Base-by-base conservation (phyloP, 2,797 vertebrate species). In the Hydrolagus colliei region DNA sequence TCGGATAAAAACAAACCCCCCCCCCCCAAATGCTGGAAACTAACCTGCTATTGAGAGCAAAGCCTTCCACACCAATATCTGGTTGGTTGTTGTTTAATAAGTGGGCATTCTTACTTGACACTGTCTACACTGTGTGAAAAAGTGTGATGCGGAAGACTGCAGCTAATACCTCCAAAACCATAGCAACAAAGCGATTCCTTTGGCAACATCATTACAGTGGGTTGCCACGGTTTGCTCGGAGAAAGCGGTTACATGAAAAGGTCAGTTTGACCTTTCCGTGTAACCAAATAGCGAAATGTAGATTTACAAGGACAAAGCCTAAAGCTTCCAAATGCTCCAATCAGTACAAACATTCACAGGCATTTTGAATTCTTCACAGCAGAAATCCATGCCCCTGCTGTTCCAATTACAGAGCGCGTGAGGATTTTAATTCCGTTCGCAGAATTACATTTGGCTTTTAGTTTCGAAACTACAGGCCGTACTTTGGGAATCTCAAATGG, bases 161-260 rank as follows among this genome's bases (percentile, higher is more conserved):
- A 18, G 41, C 10, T 77, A 77, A 1, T 77, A 77, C 32, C 32
- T 71, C 41, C 32, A 35, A 84, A 68, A 84, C 16, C 79, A 71
- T 52, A 9, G 65, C 41, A 82, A 84, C 79, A 9, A 14, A 41
- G 35, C 68, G 79, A 77, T 84, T n/a, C 27, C 16, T 84, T 71
- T 84, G 79, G 7, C 9, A 71, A 35, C 11, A 71, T 9, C 20
- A 27, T 12, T 67, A 84, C 41, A 27, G 63, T 32, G 11, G 79
- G 65, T 35, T 68, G 27, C 65, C n/a, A 41, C 10, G 62, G 71
- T 32, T 18, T 41, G 32, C 3, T 68, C 32, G 10, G 65, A 68
- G 63, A 9, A 41, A 12, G 20, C 35, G 11, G 13, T 16, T 32
- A 68, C 16, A 52, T 68, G 32, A 18, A 32, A 22, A 82, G 9